These are phyloP conservation scores for Poeciliopsis turrubarensis DNA, from an alignment of 2,113 vertebrate genomes.

Conservation along the genomic window DNA sequence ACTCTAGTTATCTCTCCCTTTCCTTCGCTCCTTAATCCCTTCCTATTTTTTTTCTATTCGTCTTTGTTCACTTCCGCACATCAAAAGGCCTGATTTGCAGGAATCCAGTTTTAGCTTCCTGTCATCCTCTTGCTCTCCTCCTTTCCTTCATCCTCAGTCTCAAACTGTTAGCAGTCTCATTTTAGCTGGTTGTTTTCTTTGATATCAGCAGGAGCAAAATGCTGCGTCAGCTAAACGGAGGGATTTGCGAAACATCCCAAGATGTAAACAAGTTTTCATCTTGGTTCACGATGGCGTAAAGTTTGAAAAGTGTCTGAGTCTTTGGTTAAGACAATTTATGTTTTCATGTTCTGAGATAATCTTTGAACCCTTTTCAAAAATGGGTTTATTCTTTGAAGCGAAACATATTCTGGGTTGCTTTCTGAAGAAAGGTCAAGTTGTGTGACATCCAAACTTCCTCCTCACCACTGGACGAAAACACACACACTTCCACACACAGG, in stretches of 20 bases:
- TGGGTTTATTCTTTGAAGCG: not conserved
- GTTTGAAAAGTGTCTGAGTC: slow-evolving; percentile 28
- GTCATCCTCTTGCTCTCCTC: slow-evolving; percentile 35
- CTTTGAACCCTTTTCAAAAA: no score
- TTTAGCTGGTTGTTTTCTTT: slow-evolving; percentile 63
- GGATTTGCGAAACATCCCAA: slow-evolving; percentile 38
- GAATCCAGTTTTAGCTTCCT: slow-evolving; percentile 51
- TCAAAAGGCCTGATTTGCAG: slow-evolving; percentile 61
- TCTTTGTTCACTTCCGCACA: slow-evolving; percentile 47
- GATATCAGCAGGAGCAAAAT: slow-evolving; percentile 44
- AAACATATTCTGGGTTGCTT: slow-evolving; percentile 28
- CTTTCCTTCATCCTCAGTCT: slow-evolving; percentile 63
- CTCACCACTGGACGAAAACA: slow-evolving; percentile 9
- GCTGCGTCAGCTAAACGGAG: slow-evolving; percentile 56
- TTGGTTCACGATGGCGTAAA: slow-evolving; percentile 31
- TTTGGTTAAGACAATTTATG: no score
- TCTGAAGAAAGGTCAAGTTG: slow-evolving; percentile 26
- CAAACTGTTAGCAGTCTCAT: slow-evolving; percentile 54
- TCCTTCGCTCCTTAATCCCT: slow-evolving; percentile 47
- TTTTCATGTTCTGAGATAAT: no score
- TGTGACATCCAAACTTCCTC: slow-evolving; percentile 13
- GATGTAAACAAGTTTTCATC: slow-evolving; percentile 32
- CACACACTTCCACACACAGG: not conserved
- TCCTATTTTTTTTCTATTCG: slow-evolving; percentile 21
- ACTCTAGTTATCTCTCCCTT: slow-evolving; percentile 41